Base-by-base conservation (phyloP, 2,797 vertebrate species). In the Acrossocheilus wenchowensis region DNA sequence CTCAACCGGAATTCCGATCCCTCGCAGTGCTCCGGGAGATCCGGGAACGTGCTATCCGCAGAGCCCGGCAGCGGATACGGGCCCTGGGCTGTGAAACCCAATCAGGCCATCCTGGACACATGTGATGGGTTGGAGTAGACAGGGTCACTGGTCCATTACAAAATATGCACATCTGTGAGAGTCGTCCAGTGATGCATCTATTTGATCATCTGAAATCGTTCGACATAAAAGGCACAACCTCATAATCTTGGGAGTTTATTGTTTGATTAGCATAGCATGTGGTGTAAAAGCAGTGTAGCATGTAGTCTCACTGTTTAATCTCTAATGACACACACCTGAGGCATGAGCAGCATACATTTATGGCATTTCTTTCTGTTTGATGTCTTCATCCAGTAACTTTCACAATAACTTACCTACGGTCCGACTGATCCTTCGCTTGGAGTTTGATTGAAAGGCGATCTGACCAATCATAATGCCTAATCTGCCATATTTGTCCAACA, bases 1-100 rank as follows among this genome's bases (percentile, higher is more conserved):
- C 64, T 82, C 78, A 86, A 41, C 54, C 73, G 54, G 87, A 88
- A 85, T 88, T 85, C 71, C n/a, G 48, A 83, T 87, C 79, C 50
- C n/a, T 87, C 43, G 3, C 7, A 14, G 85, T 80, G 74, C 78
- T 68, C 83, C 66, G 15, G 80, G 34, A 80, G 78, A 73, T 88
- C 83, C 69, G 36, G 54, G 87, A 85, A 80, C 69, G 50, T 73
- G 50, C 73, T 68, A 41, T 88, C 78, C 73, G 8, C 57, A 50
- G 54, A 43, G 78, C 82, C 82, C 64, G 26, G 4, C 75, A 88
- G 78, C 10, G 43, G 71, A 87, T 48, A 64, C 66, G 3, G 66
- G 80, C 69, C 74, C 45, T 68, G 80, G 77, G 82, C 82, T 81
- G 79, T 90, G 83, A 87, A 90, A 90, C 72, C 41, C 60, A 77